Conservation (phyloP, 2,888 invertebrate genomes). For the Cantharis rustica region DNA sequence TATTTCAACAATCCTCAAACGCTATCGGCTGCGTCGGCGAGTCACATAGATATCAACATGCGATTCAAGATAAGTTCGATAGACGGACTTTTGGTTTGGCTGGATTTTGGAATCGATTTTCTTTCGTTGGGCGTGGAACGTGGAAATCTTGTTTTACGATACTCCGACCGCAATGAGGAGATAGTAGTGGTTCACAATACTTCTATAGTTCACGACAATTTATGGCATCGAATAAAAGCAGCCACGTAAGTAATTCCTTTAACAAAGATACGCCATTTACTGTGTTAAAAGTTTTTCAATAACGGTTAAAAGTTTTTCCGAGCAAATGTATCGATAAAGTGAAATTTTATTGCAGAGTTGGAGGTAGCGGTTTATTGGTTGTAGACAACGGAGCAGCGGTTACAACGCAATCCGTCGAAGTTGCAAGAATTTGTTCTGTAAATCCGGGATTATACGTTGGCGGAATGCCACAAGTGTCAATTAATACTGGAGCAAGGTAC, state of each 20-base stretch:
- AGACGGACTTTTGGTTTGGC: slow-evolving; percentile 83
- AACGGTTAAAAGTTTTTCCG: not conserved
- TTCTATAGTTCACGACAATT: slow-evolving; percentile 85
- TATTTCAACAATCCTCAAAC: slow-evolving; percentile 87
- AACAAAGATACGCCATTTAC: not conserved
- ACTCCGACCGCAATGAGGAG: slow-evolving; percentile 87
- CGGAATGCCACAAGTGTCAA: slow-evolving; percentile 51
- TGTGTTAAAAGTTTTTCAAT: not conserved
- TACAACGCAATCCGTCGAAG: slow-evolving; percentile 82
- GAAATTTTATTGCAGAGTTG: slow-evolving; percentile 10
- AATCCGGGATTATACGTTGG: slow-evolving; percentile 90
- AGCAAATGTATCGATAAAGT: not conserved
- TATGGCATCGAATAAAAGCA: slow-evolving; percentile 80
- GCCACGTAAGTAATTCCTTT: slow-evolving; percentile 63
- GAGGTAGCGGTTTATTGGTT: slow-evolving; percentile 69
- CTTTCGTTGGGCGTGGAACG: slow-evolving; percentile 82
- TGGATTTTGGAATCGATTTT: slow-evolving; percentile 79
- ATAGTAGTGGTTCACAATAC: slow-evolving; percentile 83
- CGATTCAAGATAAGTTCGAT: slow-evolving; percentile 75
- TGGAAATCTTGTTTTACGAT: slow-evolving; percentile 76
- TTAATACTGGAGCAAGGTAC: slow-evolving; percentile 57
- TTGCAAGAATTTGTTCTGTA: slow-evolving; percentile 81
- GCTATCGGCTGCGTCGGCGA: slow-evolving; percentile 81
- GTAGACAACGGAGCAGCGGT: slow-evolving; percentile 87
- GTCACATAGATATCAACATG: slow-evolving; percentile 87